Evolutionary conservation across 2,113 vertebrate species (phyloP).

Genomic region (Typhlomys cinereus): DNA sequence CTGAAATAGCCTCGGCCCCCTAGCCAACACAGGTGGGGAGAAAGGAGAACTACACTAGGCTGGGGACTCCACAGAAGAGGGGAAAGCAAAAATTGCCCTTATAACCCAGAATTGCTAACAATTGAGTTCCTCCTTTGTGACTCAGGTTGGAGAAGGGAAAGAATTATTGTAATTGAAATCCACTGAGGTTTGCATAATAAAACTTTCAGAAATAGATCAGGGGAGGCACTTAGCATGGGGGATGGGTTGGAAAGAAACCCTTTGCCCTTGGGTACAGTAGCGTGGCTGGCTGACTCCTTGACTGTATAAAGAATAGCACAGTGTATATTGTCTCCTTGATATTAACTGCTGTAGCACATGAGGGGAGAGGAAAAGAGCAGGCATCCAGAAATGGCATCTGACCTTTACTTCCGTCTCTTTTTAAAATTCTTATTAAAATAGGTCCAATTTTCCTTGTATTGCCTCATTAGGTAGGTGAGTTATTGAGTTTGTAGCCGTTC

Average conservation of each 20-base stretch:
- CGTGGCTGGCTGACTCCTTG: constrained; percentile 54
- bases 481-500: constrained; percentile 78
- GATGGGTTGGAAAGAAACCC: constrained; percentile 59
- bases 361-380: constrained; percentile 50
- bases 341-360: constrained; percentile 54
- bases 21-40: not conserved
- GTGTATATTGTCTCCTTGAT: constrained; percentile 42
- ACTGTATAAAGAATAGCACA: constrained; percentile 54
- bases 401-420: constrained; percentile 78
- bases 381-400: constrained; percentile 75
- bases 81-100: constrained; percentile 18
- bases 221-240: constrained; percentile 40
- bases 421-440: constrained; percentile 73
- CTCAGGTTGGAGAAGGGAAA: constrained; percentile 59
- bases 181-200: constrained; percentile 69
- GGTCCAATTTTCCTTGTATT: constrained; percentile 82
- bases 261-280: constrained; percentile 63
- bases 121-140: constrained; percentile 67
- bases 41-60: constrained; percentile 30
- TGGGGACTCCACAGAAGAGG: not conserved
- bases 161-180: constrained; percentile 75
- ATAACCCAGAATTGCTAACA: constrained; percentile 53
- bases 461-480: constrained; percentile 83
- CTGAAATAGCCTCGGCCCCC: not conserved
- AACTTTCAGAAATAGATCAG: constrained; percentile 69